Evolutionary conservation across 2,888 invertebrate species (phyloP).

Genomic region (Myathropa florea): DNA sequence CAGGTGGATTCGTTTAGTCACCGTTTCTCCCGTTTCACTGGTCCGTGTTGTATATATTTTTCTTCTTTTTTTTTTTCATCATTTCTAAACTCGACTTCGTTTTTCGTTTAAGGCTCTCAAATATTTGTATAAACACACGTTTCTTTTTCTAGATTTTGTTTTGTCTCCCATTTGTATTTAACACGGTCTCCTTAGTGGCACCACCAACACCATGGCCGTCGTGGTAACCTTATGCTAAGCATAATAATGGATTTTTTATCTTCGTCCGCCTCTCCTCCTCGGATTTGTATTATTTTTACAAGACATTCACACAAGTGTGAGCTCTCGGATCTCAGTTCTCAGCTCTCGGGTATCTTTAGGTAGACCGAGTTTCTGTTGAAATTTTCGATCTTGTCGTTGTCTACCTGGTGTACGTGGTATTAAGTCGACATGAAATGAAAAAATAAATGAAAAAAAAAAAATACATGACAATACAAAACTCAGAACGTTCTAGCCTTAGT

Average conservation of each 20-base stretch:
- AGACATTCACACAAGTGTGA: conserved; percentile 3
- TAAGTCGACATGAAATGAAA: conserved; percentile 18
- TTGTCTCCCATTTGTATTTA: conserved; percentile 67
- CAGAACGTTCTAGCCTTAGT: conserved; percentile 48
- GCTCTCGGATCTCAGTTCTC: not conserved
- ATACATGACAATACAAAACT: not conserved
- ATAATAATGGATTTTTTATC: conserved; percentile 66
- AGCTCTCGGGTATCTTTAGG: conserved; percentile 23
- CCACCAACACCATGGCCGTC: conserved; percentile 39
- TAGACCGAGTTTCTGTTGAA: conserved; percentile 55
- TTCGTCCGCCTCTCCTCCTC: conserved; percentile 25
- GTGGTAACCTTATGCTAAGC: conserved; percentile 65
- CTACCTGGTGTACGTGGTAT: conserved; percentile 67
- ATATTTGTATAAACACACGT: conserved; percentile 64
- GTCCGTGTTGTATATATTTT: not conserved
- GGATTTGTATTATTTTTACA: conserved; percentile 65
- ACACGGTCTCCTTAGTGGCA: conserved; percentile 65
- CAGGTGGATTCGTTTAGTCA: conserved; percentile 71
- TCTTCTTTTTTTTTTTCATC: not conserved
- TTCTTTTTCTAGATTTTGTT: conserved; percentile 53
- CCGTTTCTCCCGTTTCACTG: conserved; percentile 56
- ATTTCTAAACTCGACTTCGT: conserved; percentile 32
- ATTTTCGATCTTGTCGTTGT: conserved; percentile 48
- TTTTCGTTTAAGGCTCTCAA: conserved; percentile 60
- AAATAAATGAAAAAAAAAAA: conserved; percentile 24